Conservation (phyloP, 2,113 vertebrate genomes). For the Hassar affinis region DNA sequence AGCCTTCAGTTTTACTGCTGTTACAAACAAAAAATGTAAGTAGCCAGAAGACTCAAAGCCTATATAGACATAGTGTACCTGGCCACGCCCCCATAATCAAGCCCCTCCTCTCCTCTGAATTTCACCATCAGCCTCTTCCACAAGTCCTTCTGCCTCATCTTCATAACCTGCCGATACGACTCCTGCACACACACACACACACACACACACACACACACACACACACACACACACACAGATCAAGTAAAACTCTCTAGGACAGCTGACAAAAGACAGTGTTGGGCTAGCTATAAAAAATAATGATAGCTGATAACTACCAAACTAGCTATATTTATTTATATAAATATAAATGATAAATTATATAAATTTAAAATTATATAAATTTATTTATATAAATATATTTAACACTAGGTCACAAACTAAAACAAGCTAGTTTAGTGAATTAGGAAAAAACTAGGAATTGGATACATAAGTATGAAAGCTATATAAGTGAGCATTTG, state of each 20-base stretch:
- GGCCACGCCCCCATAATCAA: slow-evolving; percentile 97
- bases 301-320: not conserved
- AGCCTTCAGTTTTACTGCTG: not conserved
- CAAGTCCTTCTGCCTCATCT: slow-evolving; percentile 98
- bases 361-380: too few relatives aligned
- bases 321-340: too few relatives aligned
- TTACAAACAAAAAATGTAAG: not conserved
- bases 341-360: too few relatives aligned
- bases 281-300: not conserved
- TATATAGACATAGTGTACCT: slow-evolving; percentile 73
- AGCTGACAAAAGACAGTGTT: not conserved
- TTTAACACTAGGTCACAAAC: not conserved
- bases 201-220: not conserved
- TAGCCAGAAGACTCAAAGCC: not conserved
- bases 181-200: slow-evolving; percentile 72
- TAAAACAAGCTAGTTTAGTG: not conserved
- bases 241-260: not conserved
- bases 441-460: not conserved
- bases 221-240: not conserved
- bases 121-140: slow-evolving; percentile 99
- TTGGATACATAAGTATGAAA: not conserved
- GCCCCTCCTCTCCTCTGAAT: slow-evolving; percentile 95
- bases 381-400: too few relatives aligned
- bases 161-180: slow-evolving; percentile 98
- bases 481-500: not conserved